A percentile compares a stretch with the other conserved stretches of the same genome.
Evolutionary conservation across 2,113 vertebrate genomes (phyloP).

Genomic region (Catharus fuscescens): DNA sequence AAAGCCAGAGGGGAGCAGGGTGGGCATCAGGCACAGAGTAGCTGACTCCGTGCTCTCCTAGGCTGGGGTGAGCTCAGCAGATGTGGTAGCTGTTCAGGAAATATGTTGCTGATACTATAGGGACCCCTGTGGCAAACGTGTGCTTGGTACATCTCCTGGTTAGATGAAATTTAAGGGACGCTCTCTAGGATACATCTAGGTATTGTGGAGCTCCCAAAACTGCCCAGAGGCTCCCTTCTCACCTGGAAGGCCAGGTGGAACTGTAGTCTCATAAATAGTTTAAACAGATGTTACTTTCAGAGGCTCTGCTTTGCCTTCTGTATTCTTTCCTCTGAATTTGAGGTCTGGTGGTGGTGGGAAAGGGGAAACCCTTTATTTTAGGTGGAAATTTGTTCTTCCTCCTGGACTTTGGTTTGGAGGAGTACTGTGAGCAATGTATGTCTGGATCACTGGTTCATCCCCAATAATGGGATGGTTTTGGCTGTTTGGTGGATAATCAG

Average conservation of each 20-base stretch:
- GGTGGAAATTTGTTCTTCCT: background rate
- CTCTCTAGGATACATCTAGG: background rate
- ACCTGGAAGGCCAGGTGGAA: background rate
- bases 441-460: background rate
- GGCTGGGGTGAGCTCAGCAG: background rate
- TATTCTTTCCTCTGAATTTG: fast-evolving
- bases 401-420: background rate
- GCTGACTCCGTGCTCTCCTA: background rate
- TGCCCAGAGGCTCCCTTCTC: background rate
- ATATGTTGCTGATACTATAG: fast-evolving
- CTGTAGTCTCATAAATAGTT: background rate
- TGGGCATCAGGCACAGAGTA: background rate
- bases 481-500: background rate
- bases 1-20: background rate
- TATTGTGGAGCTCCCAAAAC: background rate
- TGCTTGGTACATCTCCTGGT: background rate
- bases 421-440: background rate
- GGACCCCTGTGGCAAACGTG: fast-evolving
- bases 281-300: background rate
- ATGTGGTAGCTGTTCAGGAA: background rate
- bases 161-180: background rate
- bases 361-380: background rate
- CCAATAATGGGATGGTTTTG: background rate
- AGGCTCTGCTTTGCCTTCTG: background rate
- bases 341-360: background rate